Evolutionary conservation across 2,113 vertebrate species (phyloP), one percentile per base, ranked within the genome.

Genomic region (Mastomys natalensis): DNA sequence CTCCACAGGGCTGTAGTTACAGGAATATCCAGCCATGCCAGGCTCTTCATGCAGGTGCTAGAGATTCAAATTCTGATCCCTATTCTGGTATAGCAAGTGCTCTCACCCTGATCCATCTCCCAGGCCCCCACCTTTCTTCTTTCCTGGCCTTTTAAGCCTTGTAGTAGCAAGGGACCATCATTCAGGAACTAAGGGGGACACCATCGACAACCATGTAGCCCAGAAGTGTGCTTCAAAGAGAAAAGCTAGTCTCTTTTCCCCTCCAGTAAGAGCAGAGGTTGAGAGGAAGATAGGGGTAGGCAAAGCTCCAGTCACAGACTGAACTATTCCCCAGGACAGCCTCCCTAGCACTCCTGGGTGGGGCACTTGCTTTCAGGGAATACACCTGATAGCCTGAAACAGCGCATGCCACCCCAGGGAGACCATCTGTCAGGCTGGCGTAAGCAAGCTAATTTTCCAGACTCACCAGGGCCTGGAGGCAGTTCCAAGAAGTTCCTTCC

Each of bases 391-490:
- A 84, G 85, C 96, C 97, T 96, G 93, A 90, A 62, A 94, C 45
- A 78, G 95, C 55, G 82, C 92, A 87, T 86, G 95, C 89, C 93
- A 95, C 68, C 73, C 26, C 26, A 7, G 82, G 94, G 82, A 74
- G 90, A 48, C 97, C 98, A 98, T 98, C 97, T 98, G 98, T 91
- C 91, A 91, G 91, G 40, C 92, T 98, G 98, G 98, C 94, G 37
- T 82, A 93, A 92, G 94, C 97, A 98, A 98, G 98, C 97, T 98
- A 97, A 98, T 98, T 96, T 97, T 97, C 94, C 91, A 97, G 77
- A 74, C 87, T 82, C 82, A 70, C 82, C 81, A 80, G 93, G 40
- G 29, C 37, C 92, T 91, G 86, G 90, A 89, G 62, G 84, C 96
- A 97, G 70, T 95, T 95, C 82, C 55, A 80, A 84, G 92, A 91